Evolutionary conservation across 2,888 invertebrate genomes (phyloP).

Genomic region (Ectemnius continuus): DNA sequence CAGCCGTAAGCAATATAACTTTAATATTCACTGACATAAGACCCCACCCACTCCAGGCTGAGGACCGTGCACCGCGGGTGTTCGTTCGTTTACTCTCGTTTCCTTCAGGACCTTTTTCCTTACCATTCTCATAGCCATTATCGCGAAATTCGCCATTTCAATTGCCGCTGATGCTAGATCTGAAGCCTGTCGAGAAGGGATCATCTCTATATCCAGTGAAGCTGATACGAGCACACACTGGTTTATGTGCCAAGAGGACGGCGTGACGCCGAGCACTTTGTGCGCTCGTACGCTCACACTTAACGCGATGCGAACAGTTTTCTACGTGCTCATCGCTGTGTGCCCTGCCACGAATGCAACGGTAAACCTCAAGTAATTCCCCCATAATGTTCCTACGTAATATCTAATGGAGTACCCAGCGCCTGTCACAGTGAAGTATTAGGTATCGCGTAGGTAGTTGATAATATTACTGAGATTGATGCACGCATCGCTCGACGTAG

Average conservation of each 20-base stretch:
- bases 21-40: conserved; percentile 78
- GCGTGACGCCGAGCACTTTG: conserved; percentile 11
- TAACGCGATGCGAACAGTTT: background rate
- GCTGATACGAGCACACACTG: conserved; percentile 37
- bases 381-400: conserved; percentile 6
- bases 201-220: conserved; percentile 40
- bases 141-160: conserved; percentile 28
- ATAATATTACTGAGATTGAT: conserved; percentile 1
- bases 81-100: conserved; percentile 52
- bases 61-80: conserved; percentile 60
- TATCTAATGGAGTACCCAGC: conserved; percentile 7
- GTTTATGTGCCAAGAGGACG: conserved; percentile 17
- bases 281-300: conserved; percentile 24
- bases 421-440: conserved; percentile 6
- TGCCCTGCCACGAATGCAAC: background rate
- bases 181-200: conserved; percentile 70
- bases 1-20: conserved; percentile 77
- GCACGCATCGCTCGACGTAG: conserved; percentile 6
- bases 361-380: background rate
- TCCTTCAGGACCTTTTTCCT: conserved; percentile 38
- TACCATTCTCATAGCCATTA: conserved; percentile 31
- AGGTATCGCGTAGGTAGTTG: conserved; percentile 5
- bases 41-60: conserved; percentile 77
- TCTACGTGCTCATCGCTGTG: background rate
- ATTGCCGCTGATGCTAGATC: conserved; percentile 47